Percentiles rank a stretch among this genome's conserved stretches.
Evolutionary conservation across 2,113 vertebrate genomes (phyloP).

Genomic region (Polypterus bichir): DNA sequence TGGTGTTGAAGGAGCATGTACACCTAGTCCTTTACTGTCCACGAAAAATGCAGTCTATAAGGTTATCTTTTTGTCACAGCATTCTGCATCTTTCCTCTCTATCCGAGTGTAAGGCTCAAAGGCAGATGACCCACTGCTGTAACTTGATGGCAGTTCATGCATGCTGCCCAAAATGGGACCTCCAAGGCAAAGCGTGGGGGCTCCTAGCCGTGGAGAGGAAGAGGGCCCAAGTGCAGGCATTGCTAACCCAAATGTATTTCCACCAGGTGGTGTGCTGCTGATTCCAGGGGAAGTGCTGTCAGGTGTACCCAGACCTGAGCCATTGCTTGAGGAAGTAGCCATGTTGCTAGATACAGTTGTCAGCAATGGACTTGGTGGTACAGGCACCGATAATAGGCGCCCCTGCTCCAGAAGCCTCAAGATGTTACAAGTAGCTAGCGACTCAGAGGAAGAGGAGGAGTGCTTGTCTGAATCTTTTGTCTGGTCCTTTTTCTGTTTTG

Average conservation of each 20-base stretch:
- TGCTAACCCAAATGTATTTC: slow-evolving; percentile 49
- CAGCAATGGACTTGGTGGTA: slow-evolving; percentile 54
- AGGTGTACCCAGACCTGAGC: slow-evolving; percentile 44
- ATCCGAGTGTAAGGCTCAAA: slow-evolving; percentile 80
- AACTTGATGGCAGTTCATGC: slow-evolving; percentile 55
- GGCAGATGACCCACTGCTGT: slow-evolving; percentile 67
- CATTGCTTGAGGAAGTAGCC: slow-evolving; percentile 28
- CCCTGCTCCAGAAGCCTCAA: slow-evolving; percentile 83
- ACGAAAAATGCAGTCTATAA: slow-evolving; percentile 37
- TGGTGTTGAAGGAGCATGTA: too few relatives aligned
- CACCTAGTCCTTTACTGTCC: too few relatives aligned
- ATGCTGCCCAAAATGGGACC: slow-evolving; percentile 52
- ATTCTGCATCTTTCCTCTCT: slow-evolving; percentile 56
- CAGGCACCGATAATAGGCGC: slow-evolving; percentile 60
- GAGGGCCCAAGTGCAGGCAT: slow-evolving; percentile 45
- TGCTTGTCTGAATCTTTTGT: slow-evolving; percentile 80
- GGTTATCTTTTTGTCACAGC: slow-evolving; percentile 56
- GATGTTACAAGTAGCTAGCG: slow-evolving; percentile 82
- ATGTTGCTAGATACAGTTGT: slow-evolving; percentile 28
- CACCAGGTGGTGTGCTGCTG: slow-evolving; percentile 28
- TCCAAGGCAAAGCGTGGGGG: slow-evolving; percentile 59
- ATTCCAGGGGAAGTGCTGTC: slow-evolving; percentile 47
- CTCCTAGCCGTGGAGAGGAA: slow-evolving; percentile 43
- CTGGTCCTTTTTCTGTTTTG: slow-evolving; percentile 96
- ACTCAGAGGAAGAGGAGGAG: slow-evolving; percentile 58